Evolutionary conservation across 1,140 invertebrate species (phyloP).

Genomic region (Portunus trituberculatus): DNA sequence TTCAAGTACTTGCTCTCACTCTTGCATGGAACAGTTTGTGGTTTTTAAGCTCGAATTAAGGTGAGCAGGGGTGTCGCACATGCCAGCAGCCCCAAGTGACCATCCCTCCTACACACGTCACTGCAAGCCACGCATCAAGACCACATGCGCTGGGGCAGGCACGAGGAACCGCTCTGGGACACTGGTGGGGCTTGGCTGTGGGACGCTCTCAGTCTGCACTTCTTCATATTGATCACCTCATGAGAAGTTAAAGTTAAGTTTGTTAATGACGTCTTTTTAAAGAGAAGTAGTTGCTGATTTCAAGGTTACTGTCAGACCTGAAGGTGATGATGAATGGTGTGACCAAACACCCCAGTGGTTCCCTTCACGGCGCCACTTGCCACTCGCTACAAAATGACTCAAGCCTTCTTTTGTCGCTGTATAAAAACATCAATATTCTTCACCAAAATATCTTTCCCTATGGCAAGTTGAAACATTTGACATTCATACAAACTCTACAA

Average conservation of each 20-base stretch:
- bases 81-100: no score
- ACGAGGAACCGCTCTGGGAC: no score
- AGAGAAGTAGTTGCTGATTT: background rate
- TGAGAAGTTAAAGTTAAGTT: background rate
- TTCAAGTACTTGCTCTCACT: background rate
- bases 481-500: constrained; percentile 14
- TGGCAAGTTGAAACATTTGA: constrained; percentile 23
- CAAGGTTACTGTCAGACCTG: background rate
- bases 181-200: background rate
- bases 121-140: no score
- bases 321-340: background rate
- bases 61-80: background rate
- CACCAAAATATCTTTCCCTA: constrained; percentile 21
- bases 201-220: background rate
- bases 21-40: background rate
- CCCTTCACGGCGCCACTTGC: background rate
- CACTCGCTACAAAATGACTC: background rate
- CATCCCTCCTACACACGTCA: no score
- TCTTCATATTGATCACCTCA: background rate
- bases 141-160: no score
- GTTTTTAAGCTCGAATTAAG: constrained; percentile 21
- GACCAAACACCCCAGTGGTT: background rate
- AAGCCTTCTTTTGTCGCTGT: background rate
- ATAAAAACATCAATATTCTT: constrained; percentile 25
- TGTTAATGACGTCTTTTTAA: background rate